Evolutionary conservation across 2,888 invertebrate genomes (phyloP), one percentile per base, ranked within the genome.

Genomic region (Dicycla oo): DNA sequence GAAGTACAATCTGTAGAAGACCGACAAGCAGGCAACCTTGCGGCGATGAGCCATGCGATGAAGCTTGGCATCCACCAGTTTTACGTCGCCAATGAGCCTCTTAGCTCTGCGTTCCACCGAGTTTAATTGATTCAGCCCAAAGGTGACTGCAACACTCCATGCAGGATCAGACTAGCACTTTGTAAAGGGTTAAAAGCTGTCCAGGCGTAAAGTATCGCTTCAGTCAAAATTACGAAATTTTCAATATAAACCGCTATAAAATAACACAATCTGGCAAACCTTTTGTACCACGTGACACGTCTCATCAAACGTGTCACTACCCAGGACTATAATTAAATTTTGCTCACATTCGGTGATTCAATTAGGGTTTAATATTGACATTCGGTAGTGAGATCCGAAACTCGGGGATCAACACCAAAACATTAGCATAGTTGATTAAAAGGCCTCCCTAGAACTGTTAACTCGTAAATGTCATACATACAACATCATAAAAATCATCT

Each of bases 371-470:
- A 90, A 93, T 94, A 94, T 94, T 94, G 94, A 94, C 93, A 92
- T 92, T 89, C 90, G 92, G 87, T 90, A 93, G 91, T 90, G 92
- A 87, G 90, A 87, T 86, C 86, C 90, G 88, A 90, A 88, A 78
- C 78, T 80, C 69, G 76, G 75, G 92, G 92, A 94, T 93, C 93
- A 93, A 93, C 94, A 93, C 91, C 93, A 93, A 92, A 82, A 94
- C 94, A 95, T 95, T 95, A 94, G 93, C 94, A 94, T 94, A 94
- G 94, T 94, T 95, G 95, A 95, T 95, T 95, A 95, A 95, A 95
- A 95, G 94, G 94, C 93, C 94, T 93, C 91, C 91, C 89, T 91
- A 90, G 89, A 90, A 91, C 91, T 93, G 95, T 94, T 94, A 94
- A 94, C 93, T 95, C 94, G 94, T 95, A 94, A 95, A 95, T 92